Conservation (phyloP, 2,888 invertebrate genomes). For the Trissonchulus sp. region DNA sequence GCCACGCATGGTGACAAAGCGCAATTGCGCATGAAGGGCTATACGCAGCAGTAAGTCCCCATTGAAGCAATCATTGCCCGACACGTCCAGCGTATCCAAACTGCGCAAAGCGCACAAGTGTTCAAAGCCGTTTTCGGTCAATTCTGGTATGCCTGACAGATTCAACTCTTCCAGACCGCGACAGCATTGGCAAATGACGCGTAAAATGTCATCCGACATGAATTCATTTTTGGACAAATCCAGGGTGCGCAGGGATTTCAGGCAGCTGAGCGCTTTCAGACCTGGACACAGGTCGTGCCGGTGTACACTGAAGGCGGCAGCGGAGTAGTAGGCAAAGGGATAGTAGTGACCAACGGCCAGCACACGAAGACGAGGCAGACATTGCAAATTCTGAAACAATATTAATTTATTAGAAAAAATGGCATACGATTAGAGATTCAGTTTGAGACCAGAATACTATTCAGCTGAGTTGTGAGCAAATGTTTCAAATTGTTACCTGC, state of each 20-base stretch:
- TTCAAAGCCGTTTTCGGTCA: neutral
- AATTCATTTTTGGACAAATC: slow-evolving; percentile 22
- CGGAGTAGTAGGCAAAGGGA: neutral
- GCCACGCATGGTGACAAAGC: neutral
- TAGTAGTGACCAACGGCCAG: neutral
- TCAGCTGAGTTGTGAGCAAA: too few species aligned
- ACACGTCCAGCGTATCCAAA: neutral
- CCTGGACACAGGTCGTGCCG: neutral
- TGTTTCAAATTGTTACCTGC: too few species aligned
- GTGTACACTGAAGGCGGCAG: neutral
- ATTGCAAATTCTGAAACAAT: neutral
- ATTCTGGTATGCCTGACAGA: neutral
- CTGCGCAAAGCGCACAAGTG: neutral
- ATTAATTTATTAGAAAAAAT: too few species aligned
- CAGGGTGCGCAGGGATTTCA: neutral
- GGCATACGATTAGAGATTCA: too few species aligned
- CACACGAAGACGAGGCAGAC: neutral
- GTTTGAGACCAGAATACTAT: too few species aligned
- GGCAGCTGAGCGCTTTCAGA: neutral
- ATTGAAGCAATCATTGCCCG: neutral
- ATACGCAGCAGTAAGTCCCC: neutral
- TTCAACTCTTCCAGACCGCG: neutral
- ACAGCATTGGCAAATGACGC: neutral
- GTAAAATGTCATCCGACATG: neutral
- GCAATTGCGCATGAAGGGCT: neutral